Evolutionary conservation across 2,113 vertebrate genomes (phyloP).

Genomic region (Mustela lutreola): DNA sequence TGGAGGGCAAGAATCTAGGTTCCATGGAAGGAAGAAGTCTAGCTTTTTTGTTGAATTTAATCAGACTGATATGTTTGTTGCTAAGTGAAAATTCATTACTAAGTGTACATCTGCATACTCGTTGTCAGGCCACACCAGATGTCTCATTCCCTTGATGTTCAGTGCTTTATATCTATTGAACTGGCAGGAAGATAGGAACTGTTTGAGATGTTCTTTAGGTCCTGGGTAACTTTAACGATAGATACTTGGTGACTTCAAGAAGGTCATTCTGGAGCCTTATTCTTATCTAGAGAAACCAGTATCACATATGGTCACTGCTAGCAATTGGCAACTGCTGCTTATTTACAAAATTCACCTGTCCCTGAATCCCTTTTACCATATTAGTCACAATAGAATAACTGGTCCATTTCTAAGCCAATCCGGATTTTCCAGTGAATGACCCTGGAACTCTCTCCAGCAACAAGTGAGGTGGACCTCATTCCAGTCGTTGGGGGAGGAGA

Average conservation of each 20-base stretch:
- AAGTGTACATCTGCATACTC: not conserved
- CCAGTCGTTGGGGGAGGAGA: not conserved
- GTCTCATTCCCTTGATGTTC: not conserved
- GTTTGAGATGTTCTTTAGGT: not conserved
- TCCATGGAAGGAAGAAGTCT: not conserved
- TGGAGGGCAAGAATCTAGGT: not conserved
- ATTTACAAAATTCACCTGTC: not conserved
- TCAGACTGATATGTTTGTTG: not conserved
- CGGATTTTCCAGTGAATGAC: not conserved
- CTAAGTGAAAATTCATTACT: not conserved
- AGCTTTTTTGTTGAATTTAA: conserved; percentile 17
- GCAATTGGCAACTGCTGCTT: not conserved
- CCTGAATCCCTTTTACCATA: not conserved
- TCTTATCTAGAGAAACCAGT: not conserved
- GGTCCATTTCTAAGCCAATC: not conserved
- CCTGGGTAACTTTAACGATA: not conserved
- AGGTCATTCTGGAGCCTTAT: not conserved
- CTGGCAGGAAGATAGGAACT: not conserved
- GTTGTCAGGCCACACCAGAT: not conserved
- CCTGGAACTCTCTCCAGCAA: not conserved
- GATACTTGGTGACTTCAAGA: not conserved
- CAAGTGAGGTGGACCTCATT: not conserved
- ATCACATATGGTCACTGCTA: not conserved
- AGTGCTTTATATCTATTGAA: not conserved
- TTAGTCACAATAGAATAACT: not conserved